Evolutionary conservation across 2,113 vertebrate species (phyloP), one percentile per base, ranked within the genome.

Genomic region (Myotis lucifugus): DNA sequence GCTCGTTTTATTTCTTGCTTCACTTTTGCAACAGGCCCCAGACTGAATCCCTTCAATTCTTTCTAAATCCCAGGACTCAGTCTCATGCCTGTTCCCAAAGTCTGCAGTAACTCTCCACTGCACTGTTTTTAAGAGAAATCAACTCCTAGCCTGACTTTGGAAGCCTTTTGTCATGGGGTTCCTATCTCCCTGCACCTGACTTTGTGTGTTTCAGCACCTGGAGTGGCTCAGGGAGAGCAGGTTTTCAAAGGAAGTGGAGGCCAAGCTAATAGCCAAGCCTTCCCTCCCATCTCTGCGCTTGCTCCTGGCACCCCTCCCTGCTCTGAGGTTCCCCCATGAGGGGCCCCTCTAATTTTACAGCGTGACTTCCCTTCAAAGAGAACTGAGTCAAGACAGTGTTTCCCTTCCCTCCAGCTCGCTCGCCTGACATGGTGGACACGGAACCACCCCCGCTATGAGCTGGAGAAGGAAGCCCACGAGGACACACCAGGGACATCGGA

Each of bases 361-460:
- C 17, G 23, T 4, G 5, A 7, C 27, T 37, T 12, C 27, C 12
- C 14, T 48, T 8, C 76, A 34, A 14, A 82, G 54, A 6, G 29
- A 89, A 37, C 66, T 12, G 67, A 90, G 25, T 79, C 23, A 37
- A 48, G 14, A 64, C 8, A 2, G 21, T 17, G 0, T 59, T 25
- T 86, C 76, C 50, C 88, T 18, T 90, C 78, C 25, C 54, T 97
- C 37, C 97, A 99, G 99, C 98, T 99, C 0, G 66, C 97, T 88
- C 96, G 98, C 94, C 97, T 99, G 96, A 99, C 99, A 0, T 99
- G 99, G 99, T 99, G 99, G 99, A 99, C 99, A 21, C 98, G 99
- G 91, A 93, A 99, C 85, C 97, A 93, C 42, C 94, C 98, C 27
- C 90, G 76, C 7, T 29, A 94, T 3, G 98, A 98, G 88, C 92